These are phyloP conservation scores for Buphagus erythrorhynchus DNA, from an alignment of 2,797 vertebrate species.

Conservation along the genomic window DNA sequence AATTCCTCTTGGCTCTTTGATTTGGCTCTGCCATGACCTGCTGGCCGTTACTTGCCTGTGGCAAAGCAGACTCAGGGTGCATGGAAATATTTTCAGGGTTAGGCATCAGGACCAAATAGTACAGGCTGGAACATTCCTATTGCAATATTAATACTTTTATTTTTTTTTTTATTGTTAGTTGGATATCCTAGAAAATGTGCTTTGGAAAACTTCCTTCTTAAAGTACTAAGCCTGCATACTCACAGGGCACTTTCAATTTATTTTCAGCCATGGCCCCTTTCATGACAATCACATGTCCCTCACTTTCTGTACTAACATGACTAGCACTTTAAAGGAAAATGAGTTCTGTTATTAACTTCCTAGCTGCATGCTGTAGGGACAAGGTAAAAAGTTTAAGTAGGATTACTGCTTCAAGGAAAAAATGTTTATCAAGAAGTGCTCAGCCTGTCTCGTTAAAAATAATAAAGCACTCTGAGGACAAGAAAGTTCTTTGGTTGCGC, in stretches of 20 bases:
- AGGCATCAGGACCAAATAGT: neutral
- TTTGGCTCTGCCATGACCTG: neutral
- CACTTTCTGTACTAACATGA: neutral
- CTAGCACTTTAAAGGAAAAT: slow-evolving; percentile 35
- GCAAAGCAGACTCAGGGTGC: neutral
- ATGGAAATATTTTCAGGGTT: neutral
- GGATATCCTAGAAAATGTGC: neutral
- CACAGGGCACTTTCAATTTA: neutral
- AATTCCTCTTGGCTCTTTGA: neutral
- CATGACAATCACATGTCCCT: neutral
- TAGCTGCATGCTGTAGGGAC: neutral
- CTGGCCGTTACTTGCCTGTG: neutral
- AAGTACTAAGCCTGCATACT: neutral
- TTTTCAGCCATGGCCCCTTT: neutral
- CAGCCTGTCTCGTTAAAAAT: slow-evolving; percentile 60
- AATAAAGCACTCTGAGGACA: slow-evolving; percentile 51
- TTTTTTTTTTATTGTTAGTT: neutral
- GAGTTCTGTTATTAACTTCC: slow-evolving; percentile 29
- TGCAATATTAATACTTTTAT: neutral
- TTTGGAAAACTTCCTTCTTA: neutral
- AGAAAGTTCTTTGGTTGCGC: slow-evolving; percentile 36
- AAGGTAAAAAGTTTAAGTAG: slow-evolving; percentile 66
- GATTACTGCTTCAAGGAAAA: slow-evolving; percentile 54
- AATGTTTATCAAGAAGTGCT: slow-evolving; percentile 58
- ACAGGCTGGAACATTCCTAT: neutral